Evolutionary conservation across 2,113 vertebrate species (phyloP).

Genomic region (Pelobates fuscus): DNA sequence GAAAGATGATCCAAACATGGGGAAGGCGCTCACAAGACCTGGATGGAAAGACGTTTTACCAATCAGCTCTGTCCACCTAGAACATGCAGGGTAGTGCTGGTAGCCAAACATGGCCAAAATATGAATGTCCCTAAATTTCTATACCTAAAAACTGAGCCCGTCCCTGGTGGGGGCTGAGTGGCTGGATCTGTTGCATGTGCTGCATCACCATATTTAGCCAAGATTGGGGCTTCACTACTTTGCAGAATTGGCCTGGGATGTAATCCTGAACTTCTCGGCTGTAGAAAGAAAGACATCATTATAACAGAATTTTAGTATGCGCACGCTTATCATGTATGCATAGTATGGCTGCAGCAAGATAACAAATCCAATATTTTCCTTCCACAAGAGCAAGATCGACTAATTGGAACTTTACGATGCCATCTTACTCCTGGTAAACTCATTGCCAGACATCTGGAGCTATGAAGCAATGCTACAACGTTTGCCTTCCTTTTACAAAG

Average conservation of each 20-base stretch:
- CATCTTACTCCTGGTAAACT: too few relatives aligned
- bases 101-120: background rate
- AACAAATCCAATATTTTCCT: too few relatives aligned
- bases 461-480: too few relatives aligned
- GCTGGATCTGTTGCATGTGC: slow-evolving; percentile 85
- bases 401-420: too few relatives aligned
- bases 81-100: background rate
- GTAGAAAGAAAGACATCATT: slow-evolving; percentile 35
- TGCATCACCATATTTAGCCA: slow-evolving; percentile 86
- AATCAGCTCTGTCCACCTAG: background rate
- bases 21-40: slow-evolving; percentile 91
- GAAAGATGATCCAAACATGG: slow-evolving; percentile 95
- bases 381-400: too few relatives aligned
- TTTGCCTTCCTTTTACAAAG: too few relatives aligned
- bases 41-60: fast-evolving
- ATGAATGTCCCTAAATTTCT: background rate
- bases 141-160: slow-evolving; percentile 93
- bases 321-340: too few relatives aligned
- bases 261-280: slow-evolving; percentile 89
- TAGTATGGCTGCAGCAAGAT: too few relatives aligned
- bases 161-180: slow-evolving; percentile 89
- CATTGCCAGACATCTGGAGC: too few relatives aligned
- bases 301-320: too few relatives aligned
- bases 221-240: slow-evolving; percentile 70
- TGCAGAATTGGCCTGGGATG: slow-evolving; percentile 80